Evolutionary conservation across 1,140 invertebrate species (phyloP).

Genomic region (Hestina assimilis): DNA sequence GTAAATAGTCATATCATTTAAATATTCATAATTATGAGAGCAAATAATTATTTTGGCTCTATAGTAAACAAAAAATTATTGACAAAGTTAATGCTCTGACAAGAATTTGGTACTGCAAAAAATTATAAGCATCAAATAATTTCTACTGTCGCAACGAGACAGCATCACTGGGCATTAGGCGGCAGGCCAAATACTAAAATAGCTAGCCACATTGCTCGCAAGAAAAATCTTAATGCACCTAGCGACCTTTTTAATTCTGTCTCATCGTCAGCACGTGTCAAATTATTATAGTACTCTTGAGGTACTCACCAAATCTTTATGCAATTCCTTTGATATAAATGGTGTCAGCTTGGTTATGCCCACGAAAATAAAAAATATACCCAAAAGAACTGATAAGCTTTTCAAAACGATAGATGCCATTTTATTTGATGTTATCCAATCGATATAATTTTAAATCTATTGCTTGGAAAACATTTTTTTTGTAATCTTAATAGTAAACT

Average conservation of each 20-base stretch:
- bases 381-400: constrained; percentile 93
- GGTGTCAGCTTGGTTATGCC: constrained; percentile 95
- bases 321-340: constrained; percentile 94
- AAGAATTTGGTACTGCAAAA: background rate
- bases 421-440: constrained; percentile 32
- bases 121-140: constrained; percentile 10
- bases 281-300: constrained; percentile 7
- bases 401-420: constrained; percentile 89
- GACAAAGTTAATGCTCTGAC: background rate
- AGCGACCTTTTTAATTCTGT: constrained; percentile 55
- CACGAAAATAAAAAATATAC: constrained; percentile 97
- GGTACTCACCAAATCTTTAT: constrained; percentile 95
- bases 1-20: too few species aligned
- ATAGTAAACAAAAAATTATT: background rate
- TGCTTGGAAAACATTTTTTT: background rate
- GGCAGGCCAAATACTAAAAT: constrained; percentile 79
- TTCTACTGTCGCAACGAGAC: constrained; percentile 48
- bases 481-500: background rate
- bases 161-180: constrained; percentile 71
- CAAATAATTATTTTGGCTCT: too few species aligned
- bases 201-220: constrained; percentile 64
- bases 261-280: constrained; percentile 13
- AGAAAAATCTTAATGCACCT: constrained; percentile 66
- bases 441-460: background rate
- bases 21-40: too few species aligned